Base-by-base conservation (phyloP, 2,113 vertebrate genomes). In the Channa argus region DNA sequence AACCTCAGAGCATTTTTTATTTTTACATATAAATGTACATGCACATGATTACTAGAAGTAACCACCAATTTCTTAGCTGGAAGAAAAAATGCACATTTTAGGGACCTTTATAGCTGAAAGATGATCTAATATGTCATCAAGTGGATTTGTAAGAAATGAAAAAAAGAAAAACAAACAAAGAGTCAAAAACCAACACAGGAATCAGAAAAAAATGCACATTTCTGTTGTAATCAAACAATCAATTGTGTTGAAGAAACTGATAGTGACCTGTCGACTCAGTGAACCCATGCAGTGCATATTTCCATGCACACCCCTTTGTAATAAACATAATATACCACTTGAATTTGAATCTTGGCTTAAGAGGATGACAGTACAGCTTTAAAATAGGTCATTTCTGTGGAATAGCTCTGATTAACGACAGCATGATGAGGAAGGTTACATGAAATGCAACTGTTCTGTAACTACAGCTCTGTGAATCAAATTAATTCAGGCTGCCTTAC, bases 401-500 rank as follows among this genome's bases (percentile, higher is more conserved):
- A 85, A 74, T 75, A 72, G 52, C 60, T 78, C 70, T 55, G 59
- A 54, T 84, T 90, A 86, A 88, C 85, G 83, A 83, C 69, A 77
- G 50, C 4, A 36, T 60, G 71, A 81, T 36, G 79, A 79, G 79
- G 39, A 51, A 62, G 61, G 70, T 51, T 75, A 82, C 53, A 74
- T 83, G 82, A 65, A 71, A 67, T 67, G 77, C 80, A 80, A 75
- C 66, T 69, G 46, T 51, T 80, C 66, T 85, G 72, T 83, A 83
- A 89, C 54, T 75, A 84, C 81, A 80, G 70, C 49, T 79, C 63
- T 77, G 65, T 8, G 36, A 80, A 62, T 73, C 59, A 78, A 79
- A 80, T 79, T 55, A 76, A 83, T 76, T 52, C 69, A 65, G 76
- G 62, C 61, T 78, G 68, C 89, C 95, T 98, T 91, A 98, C 97